phyloP scores from a whole-genome alignment of 2,113 vertebrate species.

The Pygathrix nemaeus region DNA sequence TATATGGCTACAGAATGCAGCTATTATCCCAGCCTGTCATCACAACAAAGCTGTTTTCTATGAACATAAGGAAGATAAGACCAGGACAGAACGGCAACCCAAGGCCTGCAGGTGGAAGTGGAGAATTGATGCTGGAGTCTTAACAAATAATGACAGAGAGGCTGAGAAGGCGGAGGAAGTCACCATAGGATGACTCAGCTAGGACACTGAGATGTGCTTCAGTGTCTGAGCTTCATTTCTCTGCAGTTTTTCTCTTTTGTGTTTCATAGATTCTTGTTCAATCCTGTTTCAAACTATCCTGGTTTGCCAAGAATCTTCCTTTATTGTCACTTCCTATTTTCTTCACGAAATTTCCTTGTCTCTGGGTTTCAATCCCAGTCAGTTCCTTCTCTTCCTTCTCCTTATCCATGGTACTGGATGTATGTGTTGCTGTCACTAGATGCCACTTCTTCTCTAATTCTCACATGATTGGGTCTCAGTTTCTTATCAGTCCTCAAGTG shows the following conservation, averaged over 20 bases:
- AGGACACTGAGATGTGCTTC: background rate
- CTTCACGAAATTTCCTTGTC: background rate
- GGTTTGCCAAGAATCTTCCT: background rate
- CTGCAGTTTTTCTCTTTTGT: background rate
- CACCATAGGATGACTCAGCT: background rate
- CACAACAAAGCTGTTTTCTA: background rate
- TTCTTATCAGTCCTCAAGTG: background rate
- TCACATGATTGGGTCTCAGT: background rate
- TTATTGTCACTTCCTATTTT: background rate
- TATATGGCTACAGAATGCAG: background rate
- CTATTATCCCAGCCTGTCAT: background rate
- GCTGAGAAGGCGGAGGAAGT: background rate
- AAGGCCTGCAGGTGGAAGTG: background rate
- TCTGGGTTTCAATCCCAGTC: background rate
- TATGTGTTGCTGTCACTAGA: background rate
- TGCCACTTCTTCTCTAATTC: background rate
- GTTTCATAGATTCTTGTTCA: background rate
- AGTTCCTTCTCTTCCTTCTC: background rate
- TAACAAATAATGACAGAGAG: background rate
- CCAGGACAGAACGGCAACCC: background rate
- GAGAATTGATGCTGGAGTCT: background rate
- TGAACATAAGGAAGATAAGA: background rate
- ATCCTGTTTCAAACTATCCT: background rate
- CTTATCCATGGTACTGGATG: background rate
- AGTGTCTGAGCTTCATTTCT: background rate